phyloP scores from a whole-genome alignment of 2,888 invertebrate genomes.

The Diarsia mendica region DNA sequence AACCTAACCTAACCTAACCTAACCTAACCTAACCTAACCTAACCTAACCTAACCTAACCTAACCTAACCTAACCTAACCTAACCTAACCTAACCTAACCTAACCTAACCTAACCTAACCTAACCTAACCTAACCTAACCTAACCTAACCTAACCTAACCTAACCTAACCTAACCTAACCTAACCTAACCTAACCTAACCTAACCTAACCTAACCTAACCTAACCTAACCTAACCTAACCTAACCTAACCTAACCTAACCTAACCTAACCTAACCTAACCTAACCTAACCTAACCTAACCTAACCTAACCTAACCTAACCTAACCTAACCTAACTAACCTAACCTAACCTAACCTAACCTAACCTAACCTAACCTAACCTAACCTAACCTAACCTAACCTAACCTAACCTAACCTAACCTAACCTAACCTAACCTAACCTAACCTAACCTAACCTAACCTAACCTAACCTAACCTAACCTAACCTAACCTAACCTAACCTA shows the following conservation, averaged over 20 bases:
- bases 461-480: slow-evolving; percentile 22
- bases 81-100: slow-evolving; percentile 48
- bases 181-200: slow-evolving; percentile 63
- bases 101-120: slow-evolving; percentile 49
- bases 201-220: slow-evolving; percentile 57
- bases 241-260: slow-evolving; percentile 49
- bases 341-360: slow-evolving; percentile 42
- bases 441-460: slow-evolving; percentile 26
- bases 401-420: slow-evolving; percentile 49
- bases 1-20: slow-evolving; percentile 32
- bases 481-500: slow-evolving; percentile 54
- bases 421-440: slow-evolving; percentile 27
- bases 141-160: slow-evolving; percentile 61
- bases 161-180: slow-evolving; percentile 57
- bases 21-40: slow-evolving; percentile 36
- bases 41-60: slow-evolving; percentile 39
- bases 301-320: slow-evolving; percentile 34
- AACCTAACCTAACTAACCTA: slow-evolving; percentile 49
- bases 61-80: slow-evolving; percentile 46
- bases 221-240: slow-evolving; percentile 54
- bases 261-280: slow-evolving; percentile 56
- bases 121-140: slow-evolving; percentile 66
- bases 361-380: slow-evolving; percentile 38
- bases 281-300: slow-evolving; percentile 44
- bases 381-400: slow-evolving; percentile 44